These are phyloP conservation scores for Eulithis prunata DNA, from an alignment of 2,888 invertebrate genomes.

Conservation along the genomic window DNA sequence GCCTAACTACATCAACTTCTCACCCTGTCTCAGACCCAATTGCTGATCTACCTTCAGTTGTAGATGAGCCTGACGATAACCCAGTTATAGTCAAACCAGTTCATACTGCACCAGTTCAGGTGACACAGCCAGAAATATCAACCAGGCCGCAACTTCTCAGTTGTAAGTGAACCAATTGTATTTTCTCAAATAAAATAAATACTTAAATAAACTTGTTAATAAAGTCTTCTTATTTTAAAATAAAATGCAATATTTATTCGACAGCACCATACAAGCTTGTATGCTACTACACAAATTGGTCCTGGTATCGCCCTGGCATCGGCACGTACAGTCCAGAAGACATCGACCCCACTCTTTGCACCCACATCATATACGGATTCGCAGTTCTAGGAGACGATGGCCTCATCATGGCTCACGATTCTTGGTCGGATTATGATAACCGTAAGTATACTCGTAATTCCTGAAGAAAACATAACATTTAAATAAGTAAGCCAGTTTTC, in stretches of 20 bases:
- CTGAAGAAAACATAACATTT: slow-evolving; percentile 6
- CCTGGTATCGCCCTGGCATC: slow-evolving; percentile 93
- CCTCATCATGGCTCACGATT: slow-evolving; percentile 92
- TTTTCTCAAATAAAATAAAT: too few relatives aligned
- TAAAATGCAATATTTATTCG: slow-evolving; percentile 47
- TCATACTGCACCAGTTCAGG: slow-evolving; percentile 63
- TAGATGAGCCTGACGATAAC: slow-evolving; percentile 37
- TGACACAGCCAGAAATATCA: slow-evolving; percentile 52
- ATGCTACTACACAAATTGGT: slow-evolving; percentile 97
- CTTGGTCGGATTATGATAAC: slow-evolving; percentile 96
- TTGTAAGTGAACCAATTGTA: slow-evolving; percentile 49
- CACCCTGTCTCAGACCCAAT: slow-evolving; percentile 48
- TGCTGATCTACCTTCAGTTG: slow-evolving; percentile 21
- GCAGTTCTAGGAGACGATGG: slow-evolving; percentile 94
- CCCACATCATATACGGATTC: slow-evolving; percentile 96
- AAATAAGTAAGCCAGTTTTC: background rate
- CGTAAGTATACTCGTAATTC: slow-evolving; percentile 79
- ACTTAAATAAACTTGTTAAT: too few relatives aligned
- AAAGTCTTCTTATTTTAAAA: background rate
- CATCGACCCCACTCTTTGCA: slow-evolving; percentile 94
- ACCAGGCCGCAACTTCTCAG: slow-evolving; percentile 65
- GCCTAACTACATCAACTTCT: slow-evolving; percentile 49
- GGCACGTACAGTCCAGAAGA: slow-evolving; percentile 94
- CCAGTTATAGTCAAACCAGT: slow-evolving; percentile 46
- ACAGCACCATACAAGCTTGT: slow-evolving; percentile 91